These are phyloP conservation scores for Trematocara unimaculatum DNA, from an alignment of 2,113 vertebrate species.

Conservation along the genomic window DNA sequence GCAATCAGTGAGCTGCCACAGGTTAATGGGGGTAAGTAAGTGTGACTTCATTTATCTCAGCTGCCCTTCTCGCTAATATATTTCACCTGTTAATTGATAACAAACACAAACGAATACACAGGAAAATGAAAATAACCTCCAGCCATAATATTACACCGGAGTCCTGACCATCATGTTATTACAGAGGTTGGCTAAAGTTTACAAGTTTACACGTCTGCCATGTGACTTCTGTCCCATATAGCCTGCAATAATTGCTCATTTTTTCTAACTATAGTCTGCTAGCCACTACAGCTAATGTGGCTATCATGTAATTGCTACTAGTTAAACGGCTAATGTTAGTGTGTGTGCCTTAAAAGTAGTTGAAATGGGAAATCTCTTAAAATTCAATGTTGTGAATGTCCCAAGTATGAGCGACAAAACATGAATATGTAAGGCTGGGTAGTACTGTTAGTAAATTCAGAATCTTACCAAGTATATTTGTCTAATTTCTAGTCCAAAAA, in stretches of 20 bases:
- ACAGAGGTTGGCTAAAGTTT: not conserved
- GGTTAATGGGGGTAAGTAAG: not conserved
- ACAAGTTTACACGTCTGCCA: not conserved
- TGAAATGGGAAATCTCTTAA: not conserved
- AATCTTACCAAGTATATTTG: not conserved
- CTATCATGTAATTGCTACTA: not conserved
- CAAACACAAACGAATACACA: not conserved
- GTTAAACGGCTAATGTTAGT: not conserved
- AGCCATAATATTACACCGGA: not conserved
- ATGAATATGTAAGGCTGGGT: not conserved
- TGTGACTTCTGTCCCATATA: not conserved
- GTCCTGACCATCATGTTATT: not conserved
- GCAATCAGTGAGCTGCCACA: not conserved
- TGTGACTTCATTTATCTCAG: not conserved
- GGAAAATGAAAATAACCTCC: not conserved
- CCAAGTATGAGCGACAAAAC: slow-evolving; percentile 38
- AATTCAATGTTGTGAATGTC: slow-evolving; percentile 12
- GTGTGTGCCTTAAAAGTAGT: not conserved
- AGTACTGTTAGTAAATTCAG: not conserved
- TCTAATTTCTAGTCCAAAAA: not conserved
- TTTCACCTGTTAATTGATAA: not conserved
- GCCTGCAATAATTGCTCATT: not conserved
- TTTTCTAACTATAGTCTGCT: not conserved
- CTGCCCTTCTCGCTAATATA: not conserved
- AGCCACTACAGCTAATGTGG: not conserved